Conservation (phyloP, 2,113 vertebrate genomes). For the Anolis carolinensis region DNA sequence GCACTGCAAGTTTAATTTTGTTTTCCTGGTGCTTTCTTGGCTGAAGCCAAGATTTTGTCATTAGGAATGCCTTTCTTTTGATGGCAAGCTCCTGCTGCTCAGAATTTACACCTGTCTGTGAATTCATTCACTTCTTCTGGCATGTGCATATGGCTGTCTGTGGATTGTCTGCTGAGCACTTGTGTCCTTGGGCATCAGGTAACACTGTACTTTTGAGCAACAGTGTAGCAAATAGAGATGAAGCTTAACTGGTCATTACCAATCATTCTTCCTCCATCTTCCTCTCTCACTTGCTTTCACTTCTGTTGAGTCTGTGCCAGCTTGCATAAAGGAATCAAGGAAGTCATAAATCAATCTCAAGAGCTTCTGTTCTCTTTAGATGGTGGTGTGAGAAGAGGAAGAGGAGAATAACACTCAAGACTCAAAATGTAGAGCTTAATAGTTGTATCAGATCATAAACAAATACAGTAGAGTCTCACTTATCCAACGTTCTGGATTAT, state of each 20-base stretch:
- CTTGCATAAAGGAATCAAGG: conserved; percentile 51
- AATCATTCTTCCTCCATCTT: neutral
- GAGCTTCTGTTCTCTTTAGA: conserved; percentile 70
- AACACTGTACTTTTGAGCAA: neutral
- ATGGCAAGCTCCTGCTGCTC: conserved; percentile 53
- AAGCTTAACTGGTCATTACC: neutral
- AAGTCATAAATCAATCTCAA: conserved; percentile 66
- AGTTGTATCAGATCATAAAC: too few relatives aligned
- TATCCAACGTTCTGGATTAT: too few relatives aligned
- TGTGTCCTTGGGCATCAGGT: neutral
- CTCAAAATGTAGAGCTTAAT: too few relatives aligned
- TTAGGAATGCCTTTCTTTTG: conserved; percentile 70
- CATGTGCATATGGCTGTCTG: neutral
- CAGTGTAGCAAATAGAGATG: neutral
- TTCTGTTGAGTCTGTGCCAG: conserved; percentile 43
- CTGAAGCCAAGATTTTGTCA: conserved; percentile 66
- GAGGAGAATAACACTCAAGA: conserved; percentile 71
- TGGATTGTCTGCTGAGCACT: neutral
- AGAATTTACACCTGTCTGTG: neutral
- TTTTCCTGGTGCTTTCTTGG: conserved; percentile 63
- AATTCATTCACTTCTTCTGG: neutral
- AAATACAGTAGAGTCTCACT: too few relatives aligned
- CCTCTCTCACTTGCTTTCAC: neutral
- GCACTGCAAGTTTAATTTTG: conserved; percentile 72
- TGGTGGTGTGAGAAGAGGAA: neutral